These are phyloP conservation scores for Arvicanthis niloticus DNA, from an alignment of 2,113 vertebrate genomes.

Conservation along the genomic window DNA sequence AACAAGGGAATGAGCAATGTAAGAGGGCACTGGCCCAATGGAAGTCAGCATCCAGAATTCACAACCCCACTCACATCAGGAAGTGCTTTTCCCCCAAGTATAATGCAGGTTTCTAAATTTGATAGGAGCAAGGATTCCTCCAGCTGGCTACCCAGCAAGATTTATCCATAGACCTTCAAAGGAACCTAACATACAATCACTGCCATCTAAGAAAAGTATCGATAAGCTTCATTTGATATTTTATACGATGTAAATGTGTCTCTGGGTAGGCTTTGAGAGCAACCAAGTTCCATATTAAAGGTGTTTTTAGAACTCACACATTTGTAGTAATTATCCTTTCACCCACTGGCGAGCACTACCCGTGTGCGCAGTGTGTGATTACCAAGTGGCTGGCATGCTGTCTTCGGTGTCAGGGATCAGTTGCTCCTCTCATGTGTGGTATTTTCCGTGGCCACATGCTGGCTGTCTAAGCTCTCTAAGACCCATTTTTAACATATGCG, in stretches of 20 bases:
- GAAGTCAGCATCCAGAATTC: too few species aligned
- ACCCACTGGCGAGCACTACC: not conserved
- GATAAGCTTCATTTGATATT: not conserved
- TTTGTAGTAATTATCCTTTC: too few species aligned
- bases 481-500: not conserved
- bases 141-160: not conserved
- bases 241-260: not conserved
- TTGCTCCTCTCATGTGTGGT: not conserved
- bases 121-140: rapidly evolving
- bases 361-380: rapidly evolving
- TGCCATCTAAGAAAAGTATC: not conserved
- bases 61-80: not conserved
- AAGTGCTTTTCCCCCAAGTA: rapidly evolving
- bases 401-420: not conserved
- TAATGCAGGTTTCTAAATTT: rapidly evolving
- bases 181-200: not conserved
- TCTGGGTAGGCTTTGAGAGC: not conserved
- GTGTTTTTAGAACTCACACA: not conserved
- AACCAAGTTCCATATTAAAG: not conserved
- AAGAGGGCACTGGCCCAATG: rapidly evolving
- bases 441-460: not conserved
- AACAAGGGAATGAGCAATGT: not conserved
- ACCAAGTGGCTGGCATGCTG: not conserved
- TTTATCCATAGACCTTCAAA: rapidly evolving
- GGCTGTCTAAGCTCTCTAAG: not conserved